Evolutionary conservation across 2,888 invertebrate genomes (phyloP), one percentile per base, ranked within the genome.

Genomic region (Scaptomyza polygonia): DNA sequence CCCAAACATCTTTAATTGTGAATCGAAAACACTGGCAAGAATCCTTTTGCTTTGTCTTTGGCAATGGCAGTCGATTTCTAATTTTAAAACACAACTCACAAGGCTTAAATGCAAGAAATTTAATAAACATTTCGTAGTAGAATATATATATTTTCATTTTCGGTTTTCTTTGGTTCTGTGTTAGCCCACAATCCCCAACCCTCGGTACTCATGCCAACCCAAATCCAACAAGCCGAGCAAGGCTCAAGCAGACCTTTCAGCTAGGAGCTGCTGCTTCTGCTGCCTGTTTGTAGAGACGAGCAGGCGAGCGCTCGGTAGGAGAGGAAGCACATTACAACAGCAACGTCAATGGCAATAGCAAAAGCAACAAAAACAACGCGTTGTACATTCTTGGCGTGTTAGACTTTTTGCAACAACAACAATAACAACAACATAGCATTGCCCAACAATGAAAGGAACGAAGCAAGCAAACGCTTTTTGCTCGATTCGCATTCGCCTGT

Each of bases 51-150:
- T 64, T 70, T 74, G 77, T 34, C 44, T 54, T 54, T 69, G 51
- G 39, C 63, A 11, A 16, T 44, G 48, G 14, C 43, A 71, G 72
- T 67, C 72, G 78, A 62, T 69, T 78, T 78, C 70, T 69, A 78
- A 70, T 76, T 74, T 70, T 53, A 32, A 65, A 53, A 65, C 54
- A 72, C 72, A 81, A 66, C 75, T 67, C 55, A 63, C 55, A 63
- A 59, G 79, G 88, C 88, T 82, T 82, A 87, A 82, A 88, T 88
- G 83, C 83, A 65, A 86, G 88, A 84, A 84, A 84, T 84, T 84
- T 84, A 84, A 84, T 84, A 88, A 86, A 83, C 88, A 84, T 88
- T 88, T 80, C 80, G 36, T 67, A 77, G 79, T 73, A 39, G 73
- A 87, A 82, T 79, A 79, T 59, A 82, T 79, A 79, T 59, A 76